phyloP scores from a whole-genome alignment of 37 sponge, comb jelly and placozoan genomes.

The Bolinopsis microptera region DNA sequence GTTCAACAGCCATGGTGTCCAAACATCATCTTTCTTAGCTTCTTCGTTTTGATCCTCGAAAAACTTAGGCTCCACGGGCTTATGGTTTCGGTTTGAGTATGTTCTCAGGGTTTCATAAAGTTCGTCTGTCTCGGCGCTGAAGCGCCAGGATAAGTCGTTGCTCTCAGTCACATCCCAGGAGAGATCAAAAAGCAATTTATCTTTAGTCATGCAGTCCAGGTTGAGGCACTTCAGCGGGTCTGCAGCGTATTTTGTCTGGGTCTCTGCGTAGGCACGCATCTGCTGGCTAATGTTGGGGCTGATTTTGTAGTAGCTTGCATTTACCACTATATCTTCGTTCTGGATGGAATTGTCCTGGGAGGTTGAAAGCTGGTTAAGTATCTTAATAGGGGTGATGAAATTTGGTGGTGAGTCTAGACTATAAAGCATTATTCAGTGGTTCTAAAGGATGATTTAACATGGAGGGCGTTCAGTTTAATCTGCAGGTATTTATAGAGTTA shows the following conservation, averaged over 20 bases:
- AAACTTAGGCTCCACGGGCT: background rate
- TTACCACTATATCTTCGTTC: background rate
- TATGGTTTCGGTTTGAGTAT: background rate
- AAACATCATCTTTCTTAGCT: background rate
- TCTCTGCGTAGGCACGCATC: background rate
- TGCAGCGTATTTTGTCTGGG: background rate
- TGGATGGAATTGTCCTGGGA: background rate
- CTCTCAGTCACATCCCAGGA: background rate
- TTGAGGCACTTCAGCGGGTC: background rate
- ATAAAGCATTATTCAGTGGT: no score
- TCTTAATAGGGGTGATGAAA: no score
- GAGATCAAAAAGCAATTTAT: background rate
- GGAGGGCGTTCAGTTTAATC: background rate
- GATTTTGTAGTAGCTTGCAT: conserved; percentile 1
- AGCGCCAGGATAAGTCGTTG: conserved; percentile 2
- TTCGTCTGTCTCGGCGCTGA: background rate
- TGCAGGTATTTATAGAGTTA: background rate
- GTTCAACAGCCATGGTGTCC: conserved; percentile 37
- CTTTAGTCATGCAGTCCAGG: conserved; percentile 32
- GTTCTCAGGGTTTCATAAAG: background rate
- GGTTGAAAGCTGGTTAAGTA: no score
- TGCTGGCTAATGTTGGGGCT: background rate
- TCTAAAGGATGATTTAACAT: no score
- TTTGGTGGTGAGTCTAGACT: no score
- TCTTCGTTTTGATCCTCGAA: conserved; percentile 43